Evolutionary conservation across 1,140 invertebrate species (phyloP), one percentile per base, ranked within the genome.

Genomic region (Drosophila pandora): DNA sequence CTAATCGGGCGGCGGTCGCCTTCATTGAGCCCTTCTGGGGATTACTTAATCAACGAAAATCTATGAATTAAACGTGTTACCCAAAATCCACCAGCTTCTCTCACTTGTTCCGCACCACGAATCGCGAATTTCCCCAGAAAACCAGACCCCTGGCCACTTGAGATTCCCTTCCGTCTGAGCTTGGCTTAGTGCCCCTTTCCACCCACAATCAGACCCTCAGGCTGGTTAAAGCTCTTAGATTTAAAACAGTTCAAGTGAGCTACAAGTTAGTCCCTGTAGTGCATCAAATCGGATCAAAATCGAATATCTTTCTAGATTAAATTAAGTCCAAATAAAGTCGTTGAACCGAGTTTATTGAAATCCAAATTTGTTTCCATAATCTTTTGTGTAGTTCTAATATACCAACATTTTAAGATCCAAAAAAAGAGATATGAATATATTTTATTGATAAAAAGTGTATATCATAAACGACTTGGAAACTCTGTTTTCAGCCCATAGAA

Each of bases 1-100:
- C 83, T 89, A 90, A 89, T 89, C 84, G 43, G 50, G 17, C 49
- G 50, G n/a, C 59, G 12, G 21, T 39, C 30, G 75, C 59, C 73
- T 83, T 58, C 85, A 84, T 89, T 84, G 85, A 89, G 57, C 54
- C 52, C 59, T 53, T 32, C 22, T 21, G 52, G 53, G 83, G 84
- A 89, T 89, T 88, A 89, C 83, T 89, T 87, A 87, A 87, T 87
- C 84, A 61, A 67, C 76, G 76, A 62, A 70, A 83, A 83, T 87
- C 83, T 88, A 87, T 87, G 83, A 87, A 87, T 87, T 87, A 76
- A 87, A 89, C 57, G 76, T 63, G 60, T 79, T 73, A 79, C 45
- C 50, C 67, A 57, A 79, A 87, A 88, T 87, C 84, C 84, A 37
- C 10, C 69, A 30, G 82, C 55, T 73, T 77, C 70, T 34, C 37